Percentiles rank a stretch among this genome's conserved stretches.
phyloP scores from a whole-genome alignment of 2,888 invertebrate genomes.

The Strigamia crassipes region DNA sequence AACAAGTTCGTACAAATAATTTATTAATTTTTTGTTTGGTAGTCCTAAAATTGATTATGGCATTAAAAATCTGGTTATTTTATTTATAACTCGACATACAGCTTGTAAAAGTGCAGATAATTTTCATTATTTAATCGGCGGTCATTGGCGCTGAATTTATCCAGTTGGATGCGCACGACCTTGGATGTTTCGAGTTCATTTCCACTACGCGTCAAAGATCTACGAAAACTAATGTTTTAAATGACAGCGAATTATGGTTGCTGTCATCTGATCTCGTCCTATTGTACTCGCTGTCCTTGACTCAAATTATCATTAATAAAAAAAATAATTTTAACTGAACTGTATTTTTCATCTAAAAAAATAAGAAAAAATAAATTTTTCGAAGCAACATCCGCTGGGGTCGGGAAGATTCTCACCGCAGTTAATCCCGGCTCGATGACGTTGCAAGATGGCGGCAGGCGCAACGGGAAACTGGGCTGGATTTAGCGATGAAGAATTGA shows the following conservation, averaged over 20 bases:
- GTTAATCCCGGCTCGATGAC: neutral
- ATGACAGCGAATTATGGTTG: neutral
- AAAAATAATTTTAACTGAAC: neutral
- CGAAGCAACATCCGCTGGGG: too few relatives aligned
- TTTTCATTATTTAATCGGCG: too few relatives aligned
- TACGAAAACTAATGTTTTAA: neutral
- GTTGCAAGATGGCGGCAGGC: slow-evolving; percentile 1
- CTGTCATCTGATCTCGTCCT: neutral
- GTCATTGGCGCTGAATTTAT: neutral
- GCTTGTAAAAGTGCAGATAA: too few relatives aligned
- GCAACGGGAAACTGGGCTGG: neutral
- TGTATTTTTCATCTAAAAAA: too few relatives aligned
- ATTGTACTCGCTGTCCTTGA: neutral
- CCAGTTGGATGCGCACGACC: neutral
- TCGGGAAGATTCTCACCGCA: too few relatives aligned
- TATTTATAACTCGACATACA: too few relatives aligned
- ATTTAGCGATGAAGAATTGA: slow-evolving; percentile 34
- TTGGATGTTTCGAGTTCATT: slow-evolving; percentile 5
- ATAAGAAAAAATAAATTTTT: too few relatives aligned
- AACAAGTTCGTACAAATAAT: neutral
- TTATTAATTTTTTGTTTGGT: neutral
- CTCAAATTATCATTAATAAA: neutral
- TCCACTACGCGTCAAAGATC: neutral
- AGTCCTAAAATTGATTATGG: too few relatives aligned
- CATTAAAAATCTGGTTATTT: too few relatives aligned